Percentiles rank a stretch among this genome's conserved stretches.
Evolutionary conservation across 2,888 invertebrate species (phyloP).

Genomic region (Hipparchia semele): DNA sequence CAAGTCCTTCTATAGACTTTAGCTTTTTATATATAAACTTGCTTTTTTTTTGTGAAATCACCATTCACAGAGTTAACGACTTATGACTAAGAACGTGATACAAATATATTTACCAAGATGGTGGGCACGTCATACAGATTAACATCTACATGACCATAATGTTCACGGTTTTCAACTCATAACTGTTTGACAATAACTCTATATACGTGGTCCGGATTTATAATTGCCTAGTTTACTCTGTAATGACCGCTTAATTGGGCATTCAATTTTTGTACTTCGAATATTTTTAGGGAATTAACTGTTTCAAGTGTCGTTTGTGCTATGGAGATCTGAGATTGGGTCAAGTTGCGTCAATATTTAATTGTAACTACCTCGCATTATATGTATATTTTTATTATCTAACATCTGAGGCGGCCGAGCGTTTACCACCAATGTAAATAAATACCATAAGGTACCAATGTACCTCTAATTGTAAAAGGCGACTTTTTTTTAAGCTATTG

Average conservation of each 20-base stretch:
- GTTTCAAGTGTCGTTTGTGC: conserved; percentile 22
- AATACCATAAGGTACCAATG: no score
- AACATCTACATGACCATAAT: conserved; percentile 69
- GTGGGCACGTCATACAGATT: conserved; percentile 63
- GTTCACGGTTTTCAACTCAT: conserved; percentile 59
- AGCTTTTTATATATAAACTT: conserved; percentile 58
- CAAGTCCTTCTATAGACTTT: conserved; percentile 62
- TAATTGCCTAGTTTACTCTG: conserved; percentile 57
- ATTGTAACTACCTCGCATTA: conserved; percentile 2
- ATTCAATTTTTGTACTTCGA: conserved; percentile 39
- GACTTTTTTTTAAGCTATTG: no score
- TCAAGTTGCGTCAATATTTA: conserved; percentile 12
- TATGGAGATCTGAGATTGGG: conserved; percentile 24
- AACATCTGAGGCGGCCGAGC: background rate
- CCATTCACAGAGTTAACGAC: conserved; percentile 65
- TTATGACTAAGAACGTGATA: conserved; percentile 77
- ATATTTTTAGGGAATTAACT: conserved; percentile 28
- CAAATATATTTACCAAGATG: conserved; percentile 68
- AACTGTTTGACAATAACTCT: conserved; percentile 73
- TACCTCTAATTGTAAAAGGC: background rate
- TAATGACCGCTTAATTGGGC: conserved; percentile 53
- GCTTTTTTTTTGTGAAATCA: conserved; percentile 54
- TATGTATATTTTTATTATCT: background rate
- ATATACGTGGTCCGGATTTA: conserved; percentile 72
- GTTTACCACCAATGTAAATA: background rate